phyloP scores from a whole-genome alignment of 2,888 invertebrate genomes.

The Tinea semifulvella region DNA sequence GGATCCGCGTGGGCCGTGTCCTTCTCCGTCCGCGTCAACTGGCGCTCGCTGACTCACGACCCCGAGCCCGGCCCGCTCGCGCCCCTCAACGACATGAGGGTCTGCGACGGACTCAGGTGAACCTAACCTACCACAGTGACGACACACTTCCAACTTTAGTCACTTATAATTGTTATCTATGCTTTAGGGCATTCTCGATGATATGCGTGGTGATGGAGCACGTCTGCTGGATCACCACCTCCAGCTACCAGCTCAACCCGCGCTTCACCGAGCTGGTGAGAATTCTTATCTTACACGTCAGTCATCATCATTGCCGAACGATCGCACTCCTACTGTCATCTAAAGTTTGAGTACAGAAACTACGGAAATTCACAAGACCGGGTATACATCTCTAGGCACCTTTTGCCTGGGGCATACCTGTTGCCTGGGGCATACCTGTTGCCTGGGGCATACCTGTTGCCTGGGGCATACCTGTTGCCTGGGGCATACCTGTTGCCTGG shows the following conservation, averaged over 20 bases:
- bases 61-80: slow-evolving; percentile 22
- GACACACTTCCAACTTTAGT: background rate
- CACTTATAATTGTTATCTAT: background rate
- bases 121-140: background rate
- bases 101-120: slow-evolving; percentile 43
- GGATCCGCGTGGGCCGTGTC: slow-evolving; percentile 34
- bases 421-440: no score
- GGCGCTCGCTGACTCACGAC: slow-evolving; percentile 30
- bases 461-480: no score
- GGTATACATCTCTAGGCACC: no score
- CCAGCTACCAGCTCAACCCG: slow-evolving; percentile 41
- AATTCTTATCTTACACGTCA: background rate
- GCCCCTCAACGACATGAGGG: slow-evolving; percentile 34
- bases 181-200: slow-evolving; percentile 47
- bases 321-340: no score
- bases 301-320: no score
- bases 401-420: no score
- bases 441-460: no score
- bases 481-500: no score
- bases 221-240: slow-evolving; percentile 52
- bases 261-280: slow-evolving; percentile 39
- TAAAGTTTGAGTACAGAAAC: no score
- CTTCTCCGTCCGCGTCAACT: slow-evolving; percentile 43
- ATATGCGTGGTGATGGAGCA: slow-evolving; percentile 54
- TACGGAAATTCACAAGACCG: no score